These are phyloP conservation scores for Hexactinellida sp. DNA, from an alignment of 37 sponge, comb jelly and placozoan genomes.

Conservation along the genomic window DNA sequence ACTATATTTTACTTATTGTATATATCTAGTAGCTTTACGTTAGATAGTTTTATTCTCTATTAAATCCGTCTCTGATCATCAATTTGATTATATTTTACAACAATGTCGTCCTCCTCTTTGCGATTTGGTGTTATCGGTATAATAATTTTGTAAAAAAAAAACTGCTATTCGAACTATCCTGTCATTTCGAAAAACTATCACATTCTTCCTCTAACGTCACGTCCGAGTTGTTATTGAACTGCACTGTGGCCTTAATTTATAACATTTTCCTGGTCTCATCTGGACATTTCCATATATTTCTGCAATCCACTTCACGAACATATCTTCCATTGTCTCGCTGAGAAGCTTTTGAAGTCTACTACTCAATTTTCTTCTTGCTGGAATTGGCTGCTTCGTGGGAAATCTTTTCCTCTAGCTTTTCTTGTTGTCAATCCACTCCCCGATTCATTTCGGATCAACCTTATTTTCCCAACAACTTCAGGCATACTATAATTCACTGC, in stretches of 20 bases:
- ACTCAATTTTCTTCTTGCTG: neutral
- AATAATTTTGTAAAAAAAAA: slow-evolving; percentile 22
- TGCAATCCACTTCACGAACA: neutral
- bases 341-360: neutral
- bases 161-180: slow-evolving; percentile 7
- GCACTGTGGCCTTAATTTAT: neutral
- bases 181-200: too few relatives aligned
- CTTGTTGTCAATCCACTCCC: slow-evolving; percentile 20
- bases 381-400: neutral
- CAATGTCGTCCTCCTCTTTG: neutral
- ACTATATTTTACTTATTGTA: too few relatives aligned
- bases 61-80: too few relatives aligned
- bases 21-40: too few relatives aligned
- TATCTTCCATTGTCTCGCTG: neutral
- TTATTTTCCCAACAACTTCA: slow-evolving; percentile 2
- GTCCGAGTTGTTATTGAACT: too few relatives aligned
- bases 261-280: neutral
- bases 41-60: too few relatives aligned
- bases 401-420: neutral
- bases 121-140: neutral
- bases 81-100: too few relatives aligned
- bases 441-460: slow-evolving; percentile 18
- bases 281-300: neutral
- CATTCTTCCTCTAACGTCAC: neutral
- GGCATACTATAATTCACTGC: slow-evolving; percentile 15